Percentiles rank a stretch among this genome's conserved stretches.
phyloP scores from a whole-genome alignment of 2,888 invertebrate species.

The Pyrrhia umbra region DNA sequence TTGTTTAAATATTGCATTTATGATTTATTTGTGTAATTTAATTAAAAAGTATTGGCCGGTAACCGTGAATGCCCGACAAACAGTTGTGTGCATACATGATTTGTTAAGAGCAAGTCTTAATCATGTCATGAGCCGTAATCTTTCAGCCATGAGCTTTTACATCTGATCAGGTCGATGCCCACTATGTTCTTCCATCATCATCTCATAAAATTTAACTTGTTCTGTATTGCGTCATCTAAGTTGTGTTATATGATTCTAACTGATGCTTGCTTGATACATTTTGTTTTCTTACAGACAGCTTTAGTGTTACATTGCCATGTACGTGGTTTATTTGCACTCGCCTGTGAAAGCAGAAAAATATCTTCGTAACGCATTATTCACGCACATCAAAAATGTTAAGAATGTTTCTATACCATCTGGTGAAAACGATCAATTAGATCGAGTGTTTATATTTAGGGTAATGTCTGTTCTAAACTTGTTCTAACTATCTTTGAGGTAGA shows the following conservation, averaged over 20 bases:
- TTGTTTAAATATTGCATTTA: constrained; percentile 36
- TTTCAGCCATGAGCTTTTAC: constrained; percentile 76
- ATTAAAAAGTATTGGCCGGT: constrained; percentile 77
- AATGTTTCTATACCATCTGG: constrained; percentile 32
- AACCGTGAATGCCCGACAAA: constrained; percentile 76
- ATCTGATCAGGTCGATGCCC: constrained; percentile 68
- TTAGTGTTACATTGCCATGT: constrained; percentile 69
- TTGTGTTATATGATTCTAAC: constrained; percentile 72
- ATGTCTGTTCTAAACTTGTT: constrained; percentile 22
- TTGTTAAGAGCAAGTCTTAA: constrained; percentile 76
- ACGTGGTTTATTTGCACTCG: constrained; percentile 68
- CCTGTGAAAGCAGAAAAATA: constrained; percentile 57
- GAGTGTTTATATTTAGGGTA: constrained; percentile 18
- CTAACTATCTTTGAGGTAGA: constrained; percentile 14
- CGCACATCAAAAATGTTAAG: constrained; percentile 62
- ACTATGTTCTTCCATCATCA: constrained; percentile 66
- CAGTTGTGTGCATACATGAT: constrained; percentile 79
- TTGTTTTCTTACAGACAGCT: constrained; percentile 68
- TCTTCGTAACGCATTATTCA: constrained; percentile 59
- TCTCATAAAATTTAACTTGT: constrained; percentile 63
- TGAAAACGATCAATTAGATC: constrained; percentile 33
- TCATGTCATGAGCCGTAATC: constrained; percentile 79
- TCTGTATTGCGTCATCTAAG: constrained; percentile 66
- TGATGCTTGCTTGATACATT: constrained; percentile 75
- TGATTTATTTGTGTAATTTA: constrained; percentile 23